A percentile compares a stretch with the other conserved stretches of the same genome.
These are phyloP conservation scores for Ranitomeya variabilis DNA, from an alignment of 2,113 vertebrate genomes.

Conservation along the genomic window DNA sequence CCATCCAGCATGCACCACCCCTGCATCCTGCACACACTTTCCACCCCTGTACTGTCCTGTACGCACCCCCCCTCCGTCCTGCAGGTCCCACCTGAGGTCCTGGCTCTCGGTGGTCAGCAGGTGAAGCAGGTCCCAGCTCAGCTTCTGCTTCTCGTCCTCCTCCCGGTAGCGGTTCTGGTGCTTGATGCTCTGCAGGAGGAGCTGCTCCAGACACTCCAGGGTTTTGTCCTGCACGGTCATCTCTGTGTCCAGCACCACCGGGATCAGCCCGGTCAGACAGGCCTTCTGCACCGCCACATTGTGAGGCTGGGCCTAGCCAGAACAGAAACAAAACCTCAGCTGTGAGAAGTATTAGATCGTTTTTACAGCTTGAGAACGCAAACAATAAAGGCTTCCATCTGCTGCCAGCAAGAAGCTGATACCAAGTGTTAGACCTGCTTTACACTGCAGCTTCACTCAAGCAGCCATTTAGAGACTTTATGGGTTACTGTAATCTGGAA, in stretches of 20 bases:
- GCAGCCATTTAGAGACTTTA: too few relatives aligned
- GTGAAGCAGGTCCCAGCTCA: slow-evolving; percentile 85
- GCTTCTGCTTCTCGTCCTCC: slow-evolving; percentile 70
- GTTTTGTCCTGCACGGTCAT: slow-evolving; percentile 87
- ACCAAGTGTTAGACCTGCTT: too few relatives aligned
- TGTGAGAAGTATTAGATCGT: too few relatives aligned
- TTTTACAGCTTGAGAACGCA: too few relatives aligned
- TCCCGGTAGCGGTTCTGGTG: slow-evolving; percentile 60
- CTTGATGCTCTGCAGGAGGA: slow-evolving; percentile 81
- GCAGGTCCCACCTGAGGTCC: slow-evolving; percentile 77
- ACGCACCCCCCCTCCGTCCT: too few relatives aligned
- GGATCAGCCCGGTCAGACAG: slow-evolving; percentile 84
- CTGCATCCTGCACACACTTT: too few relatives aligned
- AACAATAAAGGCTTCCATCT: too few relatives aligned
- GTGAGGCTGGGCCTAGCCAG: slow-evolving; percentile 72
- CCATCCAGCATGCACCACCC: too few relatives aligned
- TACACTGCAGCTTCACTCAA: too few relatives aligned
- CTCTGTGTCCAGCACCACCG: slow-evolving; percentile 82
- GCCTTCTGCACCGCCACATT: slow-evolving; percentile 78
- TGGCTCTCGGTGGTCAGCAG: slow-evolving; percentile 79
- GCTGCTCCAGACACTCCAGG: slow-evolving; percentile 83
- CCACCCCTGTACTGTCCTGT: too few relatives aligned
- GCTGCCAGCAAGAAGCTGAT: too few relatives aligned
- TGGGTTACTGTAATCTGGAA: too few relatives aligned
- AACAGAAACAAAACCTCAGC: background rate